Percentiles rank a stretch among this genome's conserved stretches.
phyloP scores from a whole-genome alignment of 2,888 invertebrate species.

The Blomia tropicalis region DNA sequence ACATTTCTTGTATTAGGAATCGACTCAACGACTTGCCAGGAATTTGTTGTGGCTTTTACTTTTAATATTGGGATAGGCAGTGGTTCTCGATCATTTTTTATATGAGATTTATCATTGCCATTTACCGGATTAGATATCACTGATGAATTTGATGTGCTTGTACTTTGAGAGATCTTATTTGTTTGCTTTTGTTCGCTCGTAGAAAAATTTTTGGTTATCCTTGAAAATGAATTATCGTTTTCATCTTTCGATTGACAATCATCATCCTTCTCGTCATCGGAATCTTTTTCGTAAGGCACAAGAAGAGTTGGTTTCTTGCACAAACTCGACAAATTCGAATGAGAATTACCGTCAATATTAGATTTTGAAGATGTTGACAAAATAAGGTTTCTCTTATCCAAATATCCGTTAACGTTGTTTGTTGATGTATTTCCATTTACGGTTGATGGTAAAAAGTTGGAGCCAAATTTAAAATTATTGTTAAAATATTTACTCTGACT shows the following conservation, averaged over 20 bases:
- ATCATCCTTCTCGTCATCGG: constrained; percentile 5
- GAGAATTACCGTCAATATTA: background rate
- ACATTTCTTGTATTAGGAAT: constrained; percentile 31
- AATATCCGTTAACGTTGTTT: background rate
- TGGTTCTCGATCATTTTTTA: too few species aligned
- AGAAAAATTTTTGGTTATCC: too few species aligned
- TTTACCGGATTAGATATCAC: background rate
- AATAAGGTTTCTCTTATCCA: background rate
- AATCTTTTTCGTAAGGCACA: constrained; percentile 8
- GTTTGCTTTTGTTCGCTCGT: background rate
- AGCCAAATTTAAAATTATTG: background rate
- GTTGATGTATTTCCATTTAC: background rate
- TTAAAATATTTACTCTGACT: background rate
- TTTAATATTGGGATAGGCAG: constrained; percentile 9
- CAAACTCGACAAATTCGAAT: background rate
- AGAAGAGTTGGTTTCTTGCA: background rate
- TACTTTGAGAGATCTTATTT: background rate
- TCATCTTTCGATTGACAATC: background rate
- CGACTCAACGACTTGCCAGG: constrained; percentile 34
- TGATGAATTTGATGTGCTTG: background rate
- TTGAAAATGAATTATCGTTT: too few species aligned
- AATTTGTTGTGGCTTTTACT: constrained; percentile 31
- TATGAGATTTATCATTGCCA: background rate
- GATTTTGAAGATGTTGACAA: background rate
- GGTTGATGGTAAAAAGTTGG: background rate